phyloP scores from a whole-genome alignment of 2,888 invertebrate species.

The Amphipoea oculea region DNA sequence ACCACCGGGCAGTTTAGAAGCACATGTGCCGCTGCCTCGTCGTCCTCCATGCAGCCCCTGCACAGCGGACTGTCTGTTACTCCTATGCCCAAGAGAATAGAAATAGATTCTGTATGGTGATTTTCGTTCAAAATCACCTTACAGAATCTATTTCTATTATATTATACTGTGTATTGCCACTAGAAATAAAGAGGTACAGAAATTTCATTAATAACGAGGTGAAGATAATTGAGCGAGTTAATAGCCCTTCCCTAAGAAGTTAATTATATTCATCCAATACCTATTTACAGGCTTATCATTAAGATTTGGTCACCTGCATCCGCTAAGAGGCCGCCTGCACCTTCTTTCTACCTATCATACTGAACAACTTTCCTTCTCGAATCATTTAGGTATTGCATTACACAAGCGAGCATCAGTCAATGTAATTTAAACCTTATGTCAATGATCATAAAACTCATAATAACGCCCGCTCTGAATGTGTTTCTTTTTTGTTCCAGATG shows the following conservation, averaged over 20 bases:
- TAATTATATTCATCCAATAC: no score
- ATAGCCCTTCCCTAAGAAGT: background rate
- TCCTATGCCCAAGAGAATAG: no score
- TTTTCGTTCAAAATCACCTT: background rate
- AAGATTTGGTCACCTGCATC: background rate
- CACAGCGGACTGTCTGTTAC: no score
- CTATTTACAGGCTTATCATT: background rate
- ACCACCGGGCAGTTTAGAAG: no score
- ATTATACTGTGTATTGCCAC: slow-evolving; percentile 3
- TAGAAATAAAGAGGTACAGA: background rate
- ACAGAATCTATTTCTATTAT: no score
- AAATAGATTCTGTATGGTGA: slow-evolving; percentile 1
- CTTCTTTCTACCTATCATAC: background rate
- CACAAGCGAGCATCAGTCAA: background rate
- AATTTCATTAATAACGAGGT: background rate
- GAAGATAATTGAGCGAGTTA: background rate
- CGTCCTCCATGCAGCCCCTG: no score
- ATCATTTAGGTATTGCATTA: background rate
- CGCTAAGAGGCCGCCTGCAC: background rate
- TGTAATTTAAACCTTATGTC: background rate
- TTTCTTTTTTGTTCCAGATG: slow-evolving; percentile 50
- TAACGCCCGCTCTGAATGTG: background rate
- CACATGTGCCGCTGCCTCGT: no score
- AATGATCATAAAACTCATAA: background rate
- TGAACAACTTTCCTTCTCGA: background rate